Percentiles rank a stretch among this genome's conserved stretches.
These are phyloP conservation scores for Scaptomyza hsui DNA, from an alignment of 1,140 invertebrate species.

Conservation along the genomic window DNA sequence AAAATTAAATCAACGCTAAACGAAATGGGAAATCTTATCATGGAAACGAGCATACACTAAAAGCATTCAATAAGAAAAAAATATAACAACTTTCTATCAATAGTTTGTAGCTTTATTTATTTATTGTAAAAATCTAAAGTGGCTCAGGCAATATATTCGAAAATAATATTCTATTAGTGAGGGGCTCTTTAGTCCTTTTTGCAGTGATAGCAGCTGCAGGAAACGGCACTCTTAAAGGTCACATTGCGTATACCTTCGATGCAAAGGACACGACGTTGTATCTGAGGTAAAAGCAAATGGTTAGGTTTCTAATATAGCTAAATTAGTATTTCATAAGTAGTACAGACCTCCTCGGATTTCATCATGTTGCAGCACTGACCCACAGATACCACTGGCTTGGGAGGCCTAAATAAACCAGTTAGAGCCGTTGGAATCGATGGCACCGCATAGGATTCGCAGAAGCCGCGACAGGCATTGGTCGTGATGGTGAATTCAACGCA, in stretches of 20 bases:
- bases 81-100: not conserved
- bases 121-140: constrained; percentile 8
- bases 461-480: constrained; percentile 94
- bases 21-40: constrained; percentile 38
- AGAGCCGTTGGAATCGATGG: constrained; percentile 86
- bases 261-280: constrained; percentile 87
- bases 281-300: constrained; percentile 42
- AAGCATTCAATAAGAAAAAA: not conserved
- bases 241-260: constrained; percentile 90
- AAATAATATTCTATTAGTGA: not conserved
- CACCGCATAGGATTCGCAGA: constrained; percentile 92
- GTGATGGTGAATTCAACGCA: constrained; percentile 93
- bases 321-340: not conserved
- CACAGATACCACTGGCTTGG: constrained; percentile 90
- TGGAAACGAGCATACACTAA: constrained; percentile 17
- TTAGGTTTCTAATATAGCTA: not conserved
- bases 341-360: constrained; percentile 91
- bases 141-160: constrained; percentile 28
- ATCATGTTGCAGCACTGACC: constrained; percentile 95
- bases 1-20: constrained; percentile 32
- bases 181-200: constrained; percentile 88
- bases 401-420: constrained; percentile 84
- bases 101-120: constrained; percentile 18
- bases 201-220: constrained; percentile 93
- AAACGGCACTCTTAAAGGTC: constrained; percentile 92